Evolutionary conservation across 2,797 vertebrate genomes (phyloP).

Genomic region (Mareca penelope): DNA sequence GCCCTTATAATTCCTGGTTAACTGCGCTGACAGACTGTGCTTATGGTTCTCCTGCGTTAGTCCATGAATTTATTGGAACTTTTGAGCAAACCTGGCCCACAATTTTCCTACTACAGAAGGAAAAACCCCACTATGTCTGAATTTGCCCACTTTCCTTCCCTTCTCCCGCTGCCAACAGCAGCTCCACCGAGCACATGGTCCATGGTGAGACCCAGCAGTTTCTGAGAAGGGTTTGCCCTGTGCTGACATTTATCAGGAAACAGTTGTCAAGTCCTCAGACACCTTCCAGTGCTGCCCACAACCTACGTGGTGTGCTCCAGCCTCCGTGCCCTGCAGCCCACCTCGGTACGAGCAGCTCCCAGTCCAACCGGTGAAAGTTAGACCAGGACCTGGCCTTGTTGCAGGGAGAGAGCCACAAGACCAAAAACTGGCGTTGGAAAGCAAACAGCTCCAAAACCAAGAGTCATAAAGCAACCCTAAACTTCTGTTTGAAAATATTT

Average conservation of each 20-base stretch:
- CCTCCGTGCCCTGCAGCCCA: background rate
- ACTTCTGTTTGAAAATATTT: conserved; percentile 58
- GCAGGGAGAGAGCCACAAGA: background rate
- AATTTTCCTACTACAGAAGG: background rate
- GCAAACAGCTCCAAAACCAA: background rate
- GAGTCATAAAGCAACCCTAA: conserved; percentile 25
- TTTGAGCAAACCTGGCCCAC: no score
- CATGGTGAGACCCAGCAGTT: background rate
- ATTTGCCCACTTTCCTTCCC: background rate
- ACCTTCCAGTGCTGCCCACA: background rate
- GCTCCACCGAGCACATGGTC: background rate
- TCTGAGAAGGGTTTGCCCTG: background rate
- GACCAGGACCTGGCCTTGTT: background rate
- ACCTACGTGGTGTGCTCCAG: background rate
- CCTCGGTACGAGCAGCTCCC: background rate
- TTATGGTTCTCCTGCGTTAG: no score
- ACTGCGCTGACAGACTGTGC: no score
- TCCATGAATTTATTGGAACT: no score
- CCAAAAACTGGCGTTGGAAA: background rate
- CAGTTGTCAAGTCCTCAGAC: background rate
- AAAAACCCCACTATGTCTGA: background rate
- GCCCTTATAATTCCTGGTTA: no score
- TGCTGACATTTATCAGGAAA: background rate
- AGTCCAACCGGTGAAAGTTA: fast-evolving
- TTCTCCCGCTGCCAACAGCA: fast-evolving